Conservation (phyloP, 1,140 invertebrate genomes). For the Aphaenogaster ashmeadi region DNA sequence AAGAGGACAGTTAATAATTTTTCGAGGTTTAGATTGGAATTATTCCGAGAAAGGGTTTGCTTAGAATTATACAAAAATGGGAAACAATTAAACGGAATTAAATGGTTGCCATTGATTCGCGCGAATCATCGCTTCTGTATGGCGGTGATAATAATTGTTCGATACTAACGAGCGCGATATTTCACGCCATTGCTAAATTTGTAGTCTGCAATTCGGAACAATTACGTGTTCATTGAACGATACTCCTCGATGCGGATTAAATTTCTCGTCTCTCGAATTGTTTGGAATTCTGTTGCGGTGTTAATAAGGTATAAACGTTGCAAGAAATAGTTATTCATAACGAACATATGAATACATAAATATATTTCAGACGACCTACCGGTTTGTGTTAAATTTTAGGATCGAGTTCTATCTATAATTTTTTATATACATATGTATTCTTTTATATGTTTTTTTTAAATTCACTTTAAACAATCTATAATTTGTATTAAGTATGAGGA, state of each 20-base stretch:
- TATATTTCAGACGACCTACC: neutral
- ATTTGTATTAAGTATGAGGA: neutral
- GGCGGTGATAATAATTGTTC: constrained; percentile 2
- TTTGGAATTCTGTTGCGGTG: neutral
- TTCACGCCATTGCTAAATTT: constrained; percentile 25
- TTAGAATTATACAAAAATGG: constrained; percentile 35
- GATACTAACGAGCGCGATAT: neutral
- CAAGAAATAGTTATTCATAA: neutral
- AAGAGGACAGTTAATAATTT: constrained; percentile 52
- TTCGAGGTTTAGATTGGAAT: constrained; percentile 21
- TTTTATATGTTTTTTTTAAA: neutral
- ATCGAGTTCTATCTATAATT: neutral
- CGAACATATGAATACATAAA: neutral
- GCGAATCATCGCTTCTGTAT: neutral
- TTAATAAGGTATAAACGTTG: constrained; percentile 10
- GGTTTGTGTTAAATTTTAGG: neutral
- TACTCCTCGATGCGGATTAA: neutral
- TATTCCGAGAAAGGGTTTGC: constrained; percentile 11
- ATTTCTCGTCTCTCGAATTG: constrained; percentile 9
- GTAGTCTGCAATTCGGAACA: constrained; percentile 17
- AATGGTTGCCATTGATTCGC: constrained; percentile 25
- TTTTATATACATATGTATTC: neutral
- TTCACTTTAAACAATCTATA: neutral
- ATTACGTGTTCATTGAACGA: constrained; percentile 9
- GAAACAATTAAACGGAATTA: constrained; percentile 27